These are phyloP conservation scores for Alligator mississippiensis DNA, from an alignment of 2,113 vertebrate species.

Conservation along the genomic window DNA sequence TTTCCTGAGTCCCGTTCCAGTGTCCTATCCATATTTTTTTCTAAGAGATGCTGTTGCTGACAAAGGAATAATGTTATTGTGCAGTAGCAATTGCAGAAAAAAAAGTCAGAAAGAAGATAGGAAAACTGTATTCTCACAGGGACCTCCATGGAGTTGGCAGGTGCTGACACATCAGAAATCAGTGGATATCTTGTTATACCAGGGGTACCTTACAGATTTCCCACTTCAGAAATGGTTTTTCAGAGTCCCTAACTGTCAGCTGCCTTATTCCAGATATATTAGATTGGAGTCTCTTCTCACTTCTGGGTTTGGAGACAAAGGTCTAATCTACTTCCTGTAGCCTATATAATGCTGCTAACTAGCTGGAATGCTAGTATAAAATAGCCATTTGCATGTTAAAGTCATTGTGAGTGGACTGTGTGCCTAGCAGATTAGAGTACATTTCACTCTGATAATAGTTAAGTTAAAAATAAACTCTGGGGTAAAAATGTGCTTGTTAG, in stretches of 20 bases:
- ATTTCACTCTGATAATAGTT: not conserved
- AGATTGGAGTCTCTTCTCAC: not conserved
- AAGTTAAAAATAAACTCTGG: not conserved
- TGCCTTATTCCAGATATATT: not conserved
- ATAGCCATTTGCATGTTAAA: not conserved
- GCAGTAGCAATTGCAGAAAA: not conserved
- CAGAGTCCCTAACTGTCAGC: rapidly evolving
- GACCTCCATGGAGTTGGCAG: not conserved
- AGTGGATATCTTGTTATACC: too few species aligned
- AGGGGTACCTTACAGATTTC: too few species aligned
- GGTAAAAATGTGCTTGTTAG: not conserved
- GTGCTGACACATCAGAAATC: not conserved
- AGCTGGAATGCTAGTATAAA: not conserved
- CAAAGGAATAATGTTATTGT: not conserved
- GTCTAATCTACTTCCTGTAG: not conserved
- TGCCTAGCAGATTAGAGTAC: not conserved
- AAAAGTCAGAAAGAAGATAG: rapidly evolving
- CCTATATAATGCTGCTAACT: not conserved
- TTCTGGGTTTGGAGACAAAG: rapidly evolving
- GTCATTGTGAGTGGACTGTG: not conserved
- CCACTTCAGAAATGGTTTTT: too few species aligned
- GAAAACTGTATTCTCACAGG: not conserved
- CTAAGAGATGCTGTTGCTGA: not conserved
- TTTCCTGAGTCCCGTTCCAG: not conserved
- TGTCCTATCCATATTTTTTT: not conserved